Evolutionary conservation across 2,113 vertebrate species (phyloP).

Genomic region (Rhodinocichla rosea): DNA sequence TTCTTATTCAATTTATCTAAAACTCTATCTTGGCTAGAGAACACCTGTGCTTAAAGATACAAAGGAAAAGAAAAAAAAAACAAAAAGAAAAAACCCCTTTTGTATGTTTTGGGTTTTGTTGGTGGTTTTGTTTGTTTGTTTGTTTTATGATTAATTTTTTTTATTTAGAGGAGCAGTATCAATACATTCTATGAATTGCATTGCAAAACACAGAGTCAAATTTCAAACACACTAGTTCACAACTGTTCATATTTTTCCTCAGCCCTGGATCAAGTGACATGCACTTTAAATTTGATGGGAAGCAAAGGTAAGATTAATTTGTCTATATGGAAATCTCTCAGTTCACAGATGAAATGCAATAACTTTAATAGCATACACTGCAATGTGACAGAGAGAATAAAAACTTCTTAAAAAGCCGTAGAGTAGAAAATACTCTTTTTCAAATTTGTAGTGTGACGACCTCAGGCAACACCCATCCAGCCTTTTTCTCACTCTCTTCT

Average conservation of each 20-base stretch:
- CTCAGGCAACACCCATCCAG: neutral
- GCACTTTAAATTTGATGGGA: neutral
- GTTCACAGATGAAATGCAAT: neutral
- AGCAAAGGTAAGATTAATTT: neutral
- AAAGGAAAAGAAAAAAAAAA: neutral
- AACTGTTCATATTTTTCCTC: neutral
- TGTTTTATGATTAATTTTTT: neutral
- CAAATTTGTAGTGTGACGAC: neutral
- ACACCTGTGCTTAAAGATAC: neutral
- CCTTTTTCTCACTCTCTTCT: neutral
- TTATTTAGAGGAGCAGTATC: neutral
- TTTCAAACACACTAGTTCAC: neutral
- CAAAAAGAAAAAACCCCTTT: rapidly evolving
- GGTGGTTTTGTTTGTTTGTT: neutral
- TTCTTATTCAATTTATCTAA: neutral
- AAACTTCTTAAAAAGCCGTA: neutral
- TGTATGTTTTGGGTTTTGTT: neutral
- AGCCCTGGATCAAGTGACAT: neutral
- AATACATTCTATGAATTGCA: neutral
- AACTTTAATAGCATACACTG: neutral
- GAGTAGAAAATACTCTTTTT: neutral
- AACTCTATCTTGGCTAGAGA: neutral
- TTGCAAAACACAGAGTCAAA: neutral
- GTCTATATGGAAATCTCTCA: neutral
- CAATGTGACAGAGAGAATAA: neutral